Evolutionary conservation across 1,140 invertebrate genomes (phyloP).

Genomic region (Liolophura sinensis): DNA sequence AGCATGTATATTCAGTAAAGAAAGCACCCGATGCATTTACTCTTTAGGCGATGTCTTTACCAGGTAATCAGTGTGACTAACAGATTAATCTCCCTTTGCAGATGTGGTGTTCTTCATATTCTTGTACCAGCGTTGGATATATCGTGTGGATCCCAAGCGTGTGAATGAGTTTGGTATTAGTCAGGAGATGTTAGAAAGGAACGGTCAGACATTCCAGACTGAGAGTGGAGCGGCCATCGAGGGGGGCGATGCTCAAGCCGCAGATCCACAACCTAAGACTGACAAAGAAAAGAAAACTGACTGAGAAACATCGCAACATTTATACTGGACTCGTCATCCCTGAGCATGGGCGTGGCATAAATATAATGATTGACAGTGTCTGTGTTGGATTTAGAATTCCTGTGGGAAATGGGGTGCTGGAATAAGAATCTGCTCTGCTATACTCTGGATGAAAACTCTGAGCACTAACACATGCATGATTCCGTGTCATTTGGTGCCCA

Average conservation of each 20-base stretch:
- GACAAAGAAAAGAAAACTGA: slow-evolving; percentile 55
- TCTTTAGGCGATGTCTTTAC: background rate
- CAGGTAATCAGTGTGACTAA: background rate
- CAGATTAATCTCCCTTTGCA: slow-evolving; percentile 59
- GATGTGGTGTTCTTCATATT: slow-evolving; percentile 99
- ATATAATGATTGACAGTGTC: too few relatives aligned
- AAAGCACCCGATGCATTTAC: background rate
- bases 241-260: slow-evolving; percentile 8
- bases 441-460: too few relatives aligned
- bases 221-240: slow-evolving; percentile 6
- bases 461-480: too few relatives aligned
- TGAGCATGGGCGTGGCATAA: background rate
- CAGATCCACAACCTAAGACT: slow-evolving; percentile 34
- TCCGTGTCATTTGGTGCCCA: too few relatives aligned
- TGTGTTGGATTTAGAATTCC: too few relatives aligned
- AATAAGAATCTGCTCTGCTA: too few relatives aligned
- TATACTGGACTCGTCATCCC: background rate
- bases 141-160: slow-evolving; percentile 90
- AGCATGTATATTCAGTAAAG: background rate
- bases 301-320: slow-evolving; percentile 12
- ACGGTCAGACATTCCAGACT: slow-evolving; percentile 23
- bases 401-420: too few relatives aligned
- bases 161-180: slow-evolving; percentile 95
- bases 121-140: slow-evolving; percentile 98
- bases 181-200: slow-evolving; percentile 59